These are phyloP conservation scores for Lagodon rhomboides DNA, from an alignment of 2,797 vertebrate species.

Conservation along the genomic window DNA sequence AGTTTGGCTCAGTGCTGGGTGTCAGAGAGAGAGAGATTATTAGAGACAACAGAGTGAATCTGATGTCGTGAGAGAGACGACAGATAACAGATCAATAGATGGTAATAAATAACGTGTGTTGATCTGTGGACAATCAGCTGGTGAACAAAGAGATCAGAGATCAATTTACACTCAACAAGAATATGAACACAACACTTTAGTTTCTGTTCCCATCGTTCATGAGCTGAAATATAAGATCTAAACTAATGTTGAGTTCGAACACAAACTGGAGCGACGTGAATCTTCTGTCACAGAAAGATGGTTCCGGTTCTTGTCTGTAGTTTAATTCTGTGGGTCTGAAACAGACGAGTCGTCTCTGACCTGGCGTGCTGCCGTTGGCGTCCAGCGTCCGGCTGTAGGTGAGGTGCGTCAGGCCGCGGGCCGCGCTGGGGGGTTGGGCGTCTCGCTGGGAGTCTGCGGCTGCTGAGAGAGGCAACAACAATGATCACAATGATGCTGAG, in stretches of 20 bases:
- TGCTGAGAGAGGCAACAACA: constrained; percentile 14
- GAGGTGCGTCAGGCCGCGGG: constrained; percentile 61
- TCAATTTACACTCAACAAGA: too few relatives aligned
- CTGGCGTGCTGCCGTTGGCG: constrained; percentile 65
- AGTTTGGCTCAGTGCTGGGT: constrained; percentile 53
- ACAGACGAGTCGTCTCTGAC: constrained; percentile 31
- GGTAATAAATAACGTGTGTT: background rate
- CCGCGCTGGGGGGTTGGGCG: constrained; percentile 45
- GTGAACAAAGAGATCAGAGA: too few relatives aligned
- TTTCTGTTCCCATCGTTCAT: too few relatives aligned
- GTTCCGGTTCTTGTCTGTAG: background rate
- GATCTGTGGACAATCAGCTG: too few relatives aligned
- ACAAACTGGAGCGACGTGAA: too few relatives aligned
- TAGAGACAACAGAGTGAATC: too few relatives aligned
- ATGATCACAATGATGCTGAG: background rate
- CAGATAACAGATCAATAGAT: background rate
- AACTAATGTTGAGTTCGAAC: too few relatives aligned
- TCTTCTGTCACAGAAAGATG: too few relatives aligned
- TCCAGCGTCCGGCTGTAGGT: constrained; percentile 72
- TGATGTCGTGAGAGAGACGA: too few relatives aligned
- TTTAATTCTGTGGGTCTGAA: background rate
- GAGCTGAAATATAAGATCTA: background rate
- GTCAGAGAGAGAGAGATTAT: background rate
- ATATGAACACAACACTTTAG: too few relatives aligned
- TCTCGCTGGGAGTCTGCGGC: constrained; percentile 67